Percentiles rank a stretch among this genome's conserved stretches.
phyloP scores from a whole-genome alignment of 2,797 vertebrate species.

The Pitangus sulphuratus region DNA sequence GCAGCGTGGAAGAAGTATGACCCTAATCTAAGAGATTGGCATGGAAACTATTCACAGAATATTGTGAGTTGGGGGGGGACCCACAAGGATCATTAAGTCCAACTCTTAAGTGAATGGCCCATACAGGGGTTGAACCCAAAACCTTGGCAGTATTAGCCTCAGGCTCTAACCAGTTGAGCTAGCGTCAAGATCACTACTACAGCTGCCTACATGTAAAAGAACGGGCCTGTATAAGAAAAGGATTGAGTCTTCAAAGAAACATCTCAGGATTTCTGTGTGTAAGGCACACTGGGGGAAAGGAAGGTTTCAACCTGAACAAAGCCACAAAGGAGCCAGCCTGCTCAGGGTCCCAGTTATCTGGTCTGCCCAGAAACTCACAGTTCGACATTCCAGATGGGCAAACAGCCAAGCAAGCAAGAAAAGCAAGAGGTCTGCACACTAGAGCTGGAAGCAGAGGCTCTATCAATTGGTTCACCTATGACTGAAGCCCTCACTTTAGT shows the following conservation, averaged over 20 bases:
- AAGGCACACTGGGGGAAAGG: neutral
- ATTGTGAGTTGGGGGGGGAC: neutral
- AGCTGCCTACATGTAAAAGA: neutral
- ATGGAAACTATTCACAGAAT: neutral
- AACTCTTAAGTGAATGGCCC: neutral
- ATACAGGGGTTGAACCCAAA: neutral
- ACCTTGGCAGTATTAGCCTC: neutral
- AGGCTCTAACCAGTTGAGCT: neutral
- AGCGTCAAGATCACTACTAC: neutral
- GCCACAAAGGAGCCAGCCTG: neutral
- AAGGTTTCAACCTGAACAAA: neutral
- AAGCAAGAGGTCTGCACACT: neutral
- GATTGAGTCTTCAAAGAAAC: neutral
- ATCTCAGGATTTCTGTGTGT: neutral
- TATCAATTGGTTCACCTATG: neutral
- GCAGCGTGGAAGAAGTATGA: neutral
- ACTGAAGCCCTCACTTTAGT: neutral
- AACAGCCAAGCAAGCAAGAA: neutral
- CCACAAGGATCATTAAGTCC: neutral
- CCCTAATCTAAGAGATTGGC: neutral
- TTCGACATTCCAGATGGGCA: rapidly evolving
- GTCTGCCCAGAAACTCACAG: neutral
- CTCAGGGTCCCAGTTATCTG: neutral
- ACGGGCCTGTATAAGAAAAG: neutral
- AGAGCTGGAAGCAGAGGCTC: neutral